Percentiles rank a stretch among this genome's conserved stretches.
These are phyloP conservation scores for Lathronympha strigana DNA, from an alignment of 2,888 invertebrate species.

Conservation along the genomic window DNA sequence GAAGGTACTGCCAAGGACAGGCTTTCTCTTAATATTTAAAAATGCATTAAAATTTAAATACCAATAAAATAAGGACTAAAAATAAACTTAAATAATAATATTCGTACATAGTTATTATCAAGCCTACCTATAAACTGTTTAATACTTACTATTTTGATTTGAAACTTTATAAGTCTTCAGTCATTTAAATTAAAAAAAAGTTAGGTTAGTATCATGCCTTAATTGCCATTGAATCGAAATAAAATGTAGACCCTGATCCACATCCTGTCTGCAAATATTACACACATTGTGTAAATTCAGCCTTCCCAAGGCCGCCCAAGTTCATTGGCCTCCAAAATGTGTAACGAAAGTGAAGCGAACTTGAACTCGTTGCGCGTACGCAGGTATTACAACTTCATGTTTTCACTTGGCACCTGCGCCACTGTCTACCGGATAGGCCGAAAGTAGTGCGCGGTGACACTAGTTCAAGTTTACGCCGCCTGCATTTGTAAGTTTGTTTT, in stretches of 20 bases:
- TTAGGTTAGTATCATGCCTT: no score
- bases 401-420: background rate
- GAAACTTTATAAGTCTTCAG: no score
- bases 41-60: no score
- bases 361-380: conserved; percentile 37
- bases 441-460: background rate
- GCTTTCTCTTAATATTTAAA: no score
- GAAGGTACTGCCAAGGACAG: no score
- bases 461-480: background rate
- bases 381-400: conserved; percentile 7
- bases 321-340: conserved; percentile 40
- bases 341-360: conserved; percentile 41
- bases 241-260: background rate
- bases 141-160: no score
- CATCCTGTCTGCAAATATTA: conserved; percentile 15
- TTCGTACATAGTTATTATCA: no score
- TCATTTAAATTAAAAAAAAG: no score
- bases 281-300: conserved; percentile 27
- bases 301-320: conserved; percentile 39
- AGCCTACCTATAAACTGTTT: no score
- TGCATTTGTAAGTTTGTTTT: conserved; percentile 6
- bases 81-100: no score
- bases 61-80: no score
- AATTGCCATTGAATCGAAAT: background rate
- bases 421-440: background rate